Evolutionary conservation across 1,140 invertebrate genomes (phyloP), one percentile per base, ranked within the genome.

Genomic region (Druon quercuslanigerum): DNA sequence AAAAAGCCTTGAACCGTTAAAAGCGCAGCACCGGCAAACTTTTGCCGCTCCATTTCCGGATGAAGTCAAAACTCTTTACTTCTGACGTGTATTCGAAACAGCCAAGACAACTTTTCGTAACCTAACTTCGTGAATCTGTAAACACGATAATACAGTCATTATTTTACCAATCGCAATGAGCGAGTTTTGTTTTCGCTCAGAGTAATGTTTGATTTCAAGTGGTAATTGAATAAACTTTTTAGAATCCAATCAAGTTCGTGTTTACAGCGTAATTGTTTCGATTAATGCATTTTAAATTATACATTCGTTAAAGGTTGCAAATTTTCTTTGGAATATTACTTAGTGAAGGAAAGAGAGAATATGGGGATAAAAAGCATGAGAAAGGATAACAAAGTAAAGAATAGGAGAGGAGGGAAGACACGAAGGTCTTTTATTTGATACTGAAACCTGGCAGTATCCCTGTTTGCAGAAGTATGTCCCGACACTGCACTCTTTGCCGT

Each of bases 381-480:
- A 46, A 66, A 66, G n/a, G 40, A 40, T 66, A 66, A 14, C 46
- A 66, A 66, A 66, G 25, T 9, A 66, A 66, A 66, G 60, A 66
- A 40, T 14, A 66, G 33, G 25, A 40, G 25, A 66, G 33, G 25
- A 66, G 40, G 46, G 14, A 5, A 40, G 25, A n/a, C 12, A 66
- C 60, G n/a, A 66, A 57, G 72, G 50, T 25, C 70, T 75, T 71
- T 51, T n/a, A 33, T 46, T 56, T 50, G 74, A 76, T 76, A 78
- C 78, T 70, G 71, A 77, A 57, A 60, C 56, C 80, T 50, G 52
- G 33, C 57, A 25, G 50, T 56, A 33, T 71, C 72, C 73, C 81
- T 33, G 75, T 80, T 77, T 77, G 71, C 56, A 72, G 79, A 79
- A 79, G 20, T 71, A 73, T 77, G 76, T 73, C 73, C 54, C 51